phyloP scores from a whole-genome alignment of 2,888 invertebrate genomes.

The Oscheius sp. region DNA sequence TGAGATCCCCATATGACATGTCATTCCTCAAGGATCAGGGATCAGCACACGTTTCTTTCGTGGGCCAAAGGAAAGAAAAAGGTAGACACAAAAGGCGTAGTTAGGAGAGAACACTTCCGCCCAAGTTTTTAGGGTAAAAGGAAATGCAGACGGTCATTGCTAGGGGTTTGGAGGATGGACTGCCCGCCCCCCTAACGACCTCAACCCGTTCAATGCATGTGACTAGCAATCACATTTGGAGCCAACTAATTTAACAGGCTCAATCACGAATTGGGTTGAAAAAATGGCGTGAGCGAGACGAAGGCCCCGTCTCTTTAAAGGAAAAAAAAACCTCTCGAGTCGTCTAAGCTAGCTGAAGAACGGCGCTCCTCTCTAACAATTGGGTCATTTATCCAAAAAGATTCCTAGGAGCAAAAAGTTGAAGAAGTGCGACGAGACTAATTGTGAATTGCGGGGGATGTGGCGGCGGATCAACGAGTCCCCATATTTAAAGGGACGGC shows the following conservation, averaged over 20 bases:
- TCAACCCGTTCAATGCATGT: conserved; percentile 27
- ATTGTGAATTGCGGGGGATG: conserved; percentile 19
- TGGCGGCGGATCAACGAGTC: not conserved
- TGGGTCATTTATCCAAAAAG: not conserved
- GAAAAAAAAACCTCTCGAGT: not conserved
- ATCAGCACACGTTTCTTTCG: too few species aligned
- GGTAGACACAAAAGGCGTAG: not conserved
- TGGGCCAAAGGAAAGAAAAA: not conserved
- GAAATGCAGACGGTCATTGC: conserved; percentile 22
- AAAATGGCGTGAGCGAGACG: not conserved
- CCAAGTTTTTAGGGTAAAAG: not conserved
- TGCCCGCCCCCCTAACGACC: conserved; percentile 35
- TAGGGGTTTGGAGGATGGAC: conserved; percentile 13
- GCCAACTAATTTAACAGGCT: conserved; percentile 29
- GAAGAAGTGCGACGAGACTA: conserved; percentile 1
- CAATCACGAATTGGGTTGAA: conserved; percentile 19
- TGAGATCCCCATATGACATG: too few species aligned
- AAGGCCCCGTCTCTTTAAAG: not conserved
- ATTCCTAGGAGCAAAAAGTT: not conserved
- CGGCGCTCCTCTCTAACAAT: not conserved
- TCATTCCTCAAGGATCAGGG: too few species aligned
- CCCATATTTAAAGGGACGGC: not conserved
- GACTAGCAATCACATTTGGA: conserved; percentile 34
- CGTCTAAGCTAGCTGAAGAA: too few species aligned
- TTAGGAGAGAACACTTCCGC: too few species aligned